Percentiles rank a stretch among this genome's conserved stretches.
phyloP scores from a whole-genome alignment of 2,888 invertebrate species.

The Leptarthrus brevirostris region DNA sequence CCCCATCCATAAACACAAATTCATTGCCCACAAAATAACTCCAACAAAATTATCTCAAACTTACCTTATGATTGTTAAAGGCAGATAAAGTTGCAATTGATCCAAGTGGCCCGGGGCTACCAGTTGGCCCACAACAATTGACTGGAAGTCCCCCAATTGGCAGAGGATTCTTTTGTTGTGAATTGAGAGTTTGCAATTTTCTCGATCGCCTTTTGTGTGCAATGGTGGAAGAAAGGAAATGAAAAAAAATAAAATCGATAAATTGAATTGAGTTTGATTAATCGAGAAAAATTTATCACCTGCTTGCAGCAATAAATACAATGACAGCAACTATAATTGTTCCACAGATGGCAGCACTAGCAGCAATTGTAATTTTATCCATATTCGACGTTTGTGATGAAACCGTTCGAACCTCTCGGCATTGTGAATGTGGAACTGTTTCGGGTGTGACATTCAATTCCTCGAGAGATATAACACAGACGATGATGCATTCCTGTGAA shows the following conservation, averaged over 20 bases:
- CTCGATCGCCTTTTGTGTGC: constrained; percentile 78
- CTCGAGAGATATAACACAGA: constrained; percentile 91
- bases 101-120: constrained; percentile 84
- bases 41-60: constrained; percentile 42
- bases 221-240: not conserved
- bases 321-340: constrained; percentile 91
- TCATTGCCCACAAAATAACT: too few relatives aligned
- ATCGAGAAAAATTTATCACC: constrained; percentile 59
- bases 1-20: too few relatives aligned
- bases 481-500: constrained; percentile 92
- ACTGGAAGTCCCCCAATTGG: constrained; percentile 81
- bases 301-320: constrained; percentile 88
- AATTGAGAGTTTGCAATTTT: constrained; percentile 77
- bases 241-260: not conserved
- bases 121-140: constrained; percentile 83
- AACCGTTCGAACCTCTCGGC: constrained; percentile 89
- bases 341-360: constrained; percentile 92
- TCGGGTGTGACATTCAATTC: constrained; percentile 89
- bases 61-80: constrained; percentile 84
- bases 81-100: constrained; percentile 86
- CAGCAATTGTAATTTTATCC: constrained; percentile 95
- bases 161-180: constrained; percentile 75
- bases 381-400: constrained; percentile 86
- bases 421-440: constrained; percentile 86
- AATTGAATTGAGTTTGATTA: constrained; percentile 9